These are phyloP conservation scores for Otus sunia DNA, from an alignment of 2,113 vertebrate species.

Conservation along the genomic window DNA sequence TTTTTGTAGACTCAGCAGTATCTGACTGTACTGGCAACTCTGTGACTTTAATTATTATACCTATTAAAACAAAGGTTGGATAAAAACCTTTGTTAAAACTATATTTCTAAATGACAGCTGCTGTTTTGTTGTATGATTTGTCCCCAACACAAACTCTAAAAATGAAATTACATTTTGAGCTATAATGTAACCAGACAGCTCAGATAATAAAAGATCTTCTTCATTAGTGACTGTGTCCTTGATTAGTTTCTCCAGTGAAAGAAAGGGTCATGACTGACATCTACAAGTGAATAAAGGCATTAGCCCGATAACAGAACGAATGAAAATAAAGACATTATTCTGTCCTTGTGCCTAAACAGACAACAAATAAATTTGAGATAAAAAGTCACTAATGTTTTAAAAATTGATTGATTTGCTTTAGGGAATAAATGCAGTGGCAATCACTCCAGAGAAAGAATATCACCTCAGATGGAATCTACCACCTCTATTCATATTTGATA, in stretches of 20 bases:
- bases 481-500: background rate
- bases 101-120: background rate
- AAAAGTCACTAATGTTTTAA: background rate
- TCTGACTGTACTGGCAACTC: background rate
- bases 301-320: background rate
- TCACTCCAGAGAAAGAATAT: background rate
- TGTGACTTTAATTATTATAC: background rate
- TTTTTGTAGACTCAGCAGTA: background rate
- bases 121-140: background rate
- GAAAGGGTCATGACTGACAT: background rate
- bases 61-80: background rate
- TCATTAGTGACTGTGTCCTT: constrained; percentile 8
- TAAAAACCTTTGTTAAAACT: background rate
- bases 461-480: background rate
- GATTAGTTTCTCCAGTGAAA: constrained; percentile 26
- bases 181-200: background rate
- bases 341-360: background rate
- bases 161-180: background rate
- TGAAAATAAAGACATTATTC: background rate
- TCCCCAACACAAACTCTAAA: background rate
- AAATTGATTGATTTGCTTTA: background rate
- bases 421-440: background rate
- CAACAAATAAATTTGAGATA: background rate
- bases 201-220: constrained; percentile 28
- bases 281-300: background rate